These are phyloP conservation scores for Gastracanthus pulcherrimus DNA, from an alignment of 2,888 invertebrate genomes.

Conservation along the genomic window DNA sequence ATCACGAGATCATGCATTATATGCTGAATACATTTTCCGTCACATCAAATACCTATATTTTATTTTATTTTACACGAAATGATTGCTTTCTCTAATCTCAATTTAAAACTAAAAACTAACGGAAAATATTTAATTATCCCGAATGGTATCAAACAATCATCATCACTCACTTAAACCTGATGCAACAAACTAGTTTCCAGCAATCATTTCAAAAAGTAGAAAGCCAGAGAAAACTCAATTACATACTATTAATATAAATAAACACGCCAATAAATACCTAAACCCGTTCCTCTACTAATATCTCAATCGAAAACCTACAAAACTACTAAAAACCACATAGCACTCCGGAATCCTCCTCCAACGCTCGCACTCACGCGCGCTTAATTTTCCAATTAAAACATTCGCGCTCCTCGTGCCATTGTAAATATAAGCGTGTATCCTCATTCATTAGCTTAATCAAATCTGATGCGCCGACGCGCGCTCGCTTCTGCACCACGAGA, in stretches of 20 bases:
- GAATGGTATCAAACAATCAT: neutral
- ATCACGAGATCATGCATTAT: too few species aligned
- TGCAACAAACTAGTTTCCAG: neutral
- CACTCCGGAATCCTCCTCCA: neutral
- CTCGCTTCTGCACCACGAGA: slow-evolving; percentile 16
- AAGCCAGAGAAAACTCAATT: neutral
- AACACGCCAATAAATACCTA: neutral
- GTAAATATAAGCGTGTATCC: slow-evolving; percentile 38
- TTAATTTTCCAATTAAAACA: slow-evolving; percentile 48
- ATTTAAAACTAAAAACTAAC: neutral
- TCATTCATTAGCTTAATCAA: slow-evolving; percentile 50
- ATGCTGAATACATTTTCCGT: too few species aligned
- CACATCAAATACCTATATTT: neutral
- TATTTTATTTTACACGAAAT: neutral
- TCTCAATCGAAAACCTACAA: neutral
- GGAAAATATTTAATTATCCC: neutral
- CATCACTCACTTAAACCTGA: too few species aligned
- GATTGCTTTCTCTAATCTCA: neutral
- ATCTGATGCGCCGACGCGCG: slow-evolving; percentile 33
- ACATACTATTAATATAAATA: neutral
- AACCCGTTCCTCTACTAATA: neutral
- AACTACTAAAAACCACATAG: neutral
- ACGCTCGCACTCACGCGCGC: neutral
- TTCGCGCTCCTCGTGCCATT: neutral
- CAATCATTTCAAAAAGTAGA: neutral